These are phyloP conservation scores for Spilarctia lutea DNA, from an alignment of 2,888 invertebrate genomes.

Conservation along the genomic window DNA sequence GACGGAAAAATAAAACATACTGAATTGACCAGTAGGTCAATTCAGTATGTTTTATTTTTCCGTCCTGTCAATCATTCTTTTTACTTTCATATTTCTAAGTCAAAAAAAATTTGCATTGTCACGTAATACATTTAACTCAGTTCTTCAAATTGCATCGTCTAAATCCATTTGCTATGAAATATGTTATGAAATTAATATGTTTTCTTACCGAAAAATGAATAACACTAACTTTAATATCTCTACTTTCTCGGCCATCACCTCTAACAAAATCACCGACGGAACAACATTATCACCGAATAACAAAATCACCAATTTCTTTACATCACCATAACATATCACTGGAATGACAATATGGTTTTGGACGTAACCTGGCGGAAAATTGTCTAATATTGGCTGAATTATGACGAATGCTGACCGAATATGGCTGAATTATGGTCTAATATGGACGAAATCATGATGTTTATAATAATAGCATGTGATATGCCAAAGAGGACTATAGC, in stretches of 20 bases:
- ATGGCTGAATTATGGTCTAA: neutral
- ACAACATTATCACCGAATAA: conserved; percentile 20
- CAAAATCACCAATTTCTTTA: conserved; percentile 18
- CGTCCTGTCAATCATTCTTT: too few relatives aligned
- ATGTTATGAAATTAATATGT: neutral
- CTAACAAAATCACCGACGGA: conserved; percentile 29
- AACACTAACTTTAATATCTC: conserved; percentile 20
- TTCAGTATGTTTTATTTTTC: too few relatives aligned
- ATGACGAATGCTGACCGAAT: neutral
- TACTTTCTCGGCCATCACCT: conserved; percentile 28
- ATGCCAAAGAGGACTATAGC: conserved; percentile 71
- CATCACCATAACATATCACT: conserved; percentile 19
- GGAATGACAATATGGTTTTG: conserved; percentile 2
- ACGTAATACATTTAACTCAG: too few relatives aligned
- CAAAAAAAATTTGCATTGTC: too few relatives aligned
- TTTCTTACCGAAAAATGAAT: neutral
- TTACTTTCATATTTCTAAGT: too few relatives aligned
- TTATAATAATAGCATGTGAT: conserved; percentile 68
- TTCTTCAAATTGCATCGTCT: neutral
- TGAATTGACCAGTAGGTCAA: too few relatives aligned
- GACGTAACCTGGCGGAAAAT: neutral
- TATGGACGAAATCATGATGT: neutral
- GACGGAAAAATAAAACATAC: too few relatives aligned
- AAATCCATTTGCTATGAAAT: neutral
- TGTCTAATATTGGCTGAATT: conserved; percentile 4